Evolutionary conservation across 2,888 invertebrate species (phyloP), one percentile per base, ranked within the genome.

Genomic region (Biston betularia): DNA sequence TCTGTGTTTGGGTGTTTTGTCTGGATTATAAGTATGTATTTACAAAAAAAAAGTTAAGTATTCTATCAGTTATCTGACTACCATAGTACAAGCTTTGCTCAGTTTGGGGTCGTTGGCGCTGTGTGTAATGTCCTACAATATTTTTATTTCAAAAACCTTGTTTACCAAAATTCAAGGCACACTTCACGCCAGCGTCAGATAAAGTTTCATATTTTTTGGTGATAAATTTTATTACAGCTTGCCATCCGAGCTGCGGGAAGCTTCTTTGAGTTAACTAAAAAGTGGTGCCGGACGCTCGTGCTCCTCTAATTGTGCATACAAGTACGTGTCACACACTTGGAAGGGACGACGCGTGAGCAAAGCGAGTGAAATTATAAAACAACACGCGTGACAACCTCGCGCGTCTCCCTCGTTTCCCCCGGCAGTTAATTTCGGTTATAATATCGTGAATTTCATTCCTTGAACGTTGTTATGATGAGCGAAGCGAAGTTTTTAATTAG

Each of bases 201-300:
- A 76, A 67, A 75, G 67, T 75, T 74, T 79, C 75, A 79, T 77
- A 79, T 81, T 83, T 77, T 74, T 77, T 74, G 76, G 78, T 83
- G 78, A 79, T 84, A 80, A 83, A 85, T 83, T 85, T 81, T 71
- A 83, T 86, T 84, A 83, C 72, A 83, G 77, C 72, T 77, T 70
- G 57, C 75, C 74, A 74, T 72, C 73, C 73, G 68, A 70, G 68
- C 60, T 63, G 63, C 53, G 68, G 34, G 68, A 77, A 74, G 77
- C 76, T 79, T 76, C 80, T 82, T 81, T 75, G 75, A 79, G 80
- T 82, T 82, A 85, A 85, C 85, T 84, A 85, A 82, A 83, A 83
- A 78, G 74, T 78, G 74, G 75, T 77, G 77, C 70, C 68, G 72
- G 76, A 73, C 69, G 61, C 73, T 61, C 49, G 58, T 75, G 61